phyloP scores from a whole-genome alignment of 2,797 vertebrate species.

The Podarcis lilfordi region DNA sequence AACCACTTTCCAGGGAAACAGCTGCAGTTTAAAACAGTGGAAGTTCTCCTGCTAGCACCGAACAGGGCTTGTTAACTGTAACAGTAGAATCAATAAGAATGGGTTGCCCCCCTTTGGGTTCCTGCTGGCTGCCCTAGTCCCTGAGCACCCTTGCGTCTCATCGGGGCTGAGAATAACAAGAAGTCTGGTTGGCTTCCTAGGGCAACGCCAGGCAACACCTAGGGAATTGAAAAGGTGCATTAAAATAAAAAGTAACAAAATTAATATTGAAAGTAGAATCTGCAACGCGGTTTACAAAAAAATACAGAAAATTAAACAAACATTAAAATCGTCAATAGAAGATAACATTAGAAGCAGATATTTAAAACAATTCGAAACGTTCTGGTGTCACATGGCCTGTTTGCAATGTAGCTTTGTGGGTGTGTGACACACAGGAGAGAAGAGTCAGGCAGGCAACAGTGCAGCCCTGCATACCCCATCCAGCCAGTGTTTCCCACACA shows the following conservation, averaged over 20 bases:
- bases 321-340: too few species aligned
- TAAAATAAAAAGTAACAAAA: too few species aligned
- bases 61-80: background rate
- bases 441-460: background rate
- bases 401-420: background rate
- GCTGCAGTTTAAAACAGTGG: background rate
- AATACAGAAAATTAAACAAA: too few species aligned
- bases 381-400: too few species aligned
- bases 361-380: too few species aligned
- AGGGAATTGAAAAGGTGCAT: background rate
- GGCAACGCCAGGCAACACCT: background rate
- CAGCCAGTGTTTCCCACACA: background rate
- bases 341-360: too few species aligned
- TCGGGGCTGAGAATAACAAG: background rate
- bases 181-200: background rate
- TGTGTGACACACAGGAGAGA: background rate
- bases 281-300: too few species aligned
- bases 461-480: background rate
- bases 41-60: background rate
- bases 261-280: too few species aligned
- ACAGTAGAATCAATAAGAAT: background rate
- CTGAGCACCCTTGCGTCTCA: background rate
- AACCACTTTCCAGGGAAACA: too few species aligned
- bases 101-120: too few species aligned
- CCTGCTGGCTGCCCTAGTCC: too few species aligned